Base-by-base conservation (phyloP, 2,797 vertebrate genomes). In the Rhadinocentrus ornatus region DNA sequence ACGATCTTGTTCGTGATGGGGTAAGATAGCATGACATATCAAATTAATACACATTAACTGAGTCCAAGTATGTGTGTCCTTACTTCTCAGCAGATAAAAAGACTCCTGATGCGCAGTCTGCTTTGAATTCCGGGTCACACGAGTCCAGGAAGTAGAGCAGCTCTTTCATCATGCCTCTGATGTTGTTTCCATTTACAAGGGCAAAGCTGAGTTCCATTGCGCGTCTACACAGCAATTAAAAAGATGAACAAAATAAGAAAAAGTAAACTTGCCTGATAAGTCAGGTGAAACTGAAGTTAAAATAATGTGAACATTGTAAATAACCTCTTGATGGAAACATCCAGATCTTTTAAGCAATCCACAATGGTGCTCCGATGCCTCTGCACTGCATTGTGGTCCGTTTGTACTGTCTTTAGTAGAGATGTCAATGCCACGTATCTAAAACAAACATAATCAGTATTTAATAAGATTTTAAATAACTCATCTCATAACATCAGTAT, bases 141-240 rank as follows among this genome's bases (percentile, higher is more conserved):
- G 97, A 99, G 92, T 99, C 98, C 88, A 99, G 91, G 91, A 99
- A 99, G 94, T 99, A 98, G 65, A 99, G 96, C 82, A 99, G 93
- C 88, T 99, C 98, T 91, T 99, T 99, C 98, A 99, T 99, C 98
- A 99, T 99, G 75, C 98, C 98, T 90, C 98, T 94, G 54, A 99
- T 97, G 91, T 99, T 99, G 94, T 99, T 99, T 64, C 98, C 98
- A 37, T 99, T 99, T 77, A 99, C 98, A 62, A 99, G 93, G 74
- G 98, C 98, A 78, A 99, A 99, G 91, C 98, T 99, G 86, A 99
- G 95, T 77, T 99, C 98, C 98, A 99, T 99, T 37, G 98, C 98
- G 87, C 98, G 96, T 90, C 98, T 99, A 70, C 10, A 55, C 3
- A 80, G 53, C 5, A 68, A 67, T 24, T 16, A 67, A 68, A 67